Evolutionary conservation across 2,113 vertebrate species (phyloP).

Genomic region (Gopherus flavomarginatus): DNA sequence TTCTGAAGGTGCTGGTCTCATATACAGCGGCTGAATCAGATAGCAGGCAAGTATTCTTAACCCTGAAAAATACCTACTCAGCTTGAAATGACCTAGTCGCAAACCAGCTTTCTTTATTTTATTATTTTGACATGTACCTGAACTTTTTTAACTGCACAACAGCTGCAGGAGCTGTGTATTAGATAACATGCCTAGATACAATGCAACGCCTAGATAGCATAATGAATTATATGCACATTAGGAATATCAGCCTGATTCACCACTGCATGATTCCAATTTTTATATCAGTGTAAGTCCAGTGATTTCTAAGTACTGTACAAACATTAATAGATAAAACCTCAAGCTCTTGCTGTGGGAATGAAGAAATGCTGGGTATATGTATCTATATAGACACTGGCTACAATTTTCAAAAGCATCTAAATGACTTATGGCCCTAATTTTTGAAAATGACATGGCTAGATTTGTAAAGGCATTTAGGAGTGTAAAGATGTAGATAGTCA

Average conservation of each 20-base stretch:
- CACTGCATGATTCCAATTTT: conserved; percentile 33
- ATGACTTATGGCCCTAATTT: not conserved
- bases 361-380: not conserved
- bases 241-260: conserved; percentile 23
- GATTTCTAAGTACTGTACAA: not conserved
- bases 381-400: not conserved
- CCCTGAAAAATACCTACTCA: not conserved
- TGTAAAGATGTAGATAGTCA: not conserved
- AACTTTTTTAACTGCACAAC: not conserved
- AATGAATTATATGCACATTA: not conserved
- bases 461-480: not conserved
- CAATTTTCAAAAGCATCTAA: not conserved
- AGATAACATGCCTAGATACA: not conserved
- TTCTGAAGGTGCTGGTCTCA: not conserved
- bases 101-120: conserved; percentile 27
- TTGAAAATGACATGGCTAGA: not conserved
- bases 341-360: not conserved
- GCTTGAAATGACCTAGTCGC: not conserved
- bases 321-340: not conserved
- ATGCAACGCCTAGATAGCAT: not conserved
- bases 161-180: not conserved
- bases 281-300: not conserved
- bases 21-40: fast-evolving
- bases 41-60: not conserved
- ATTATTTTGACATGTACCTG: not conserved